Evolutionary conservation across 2,797 vertebrate genomes (phyloP).

Genomic region (Pyrocephalus nanus): DNA sequence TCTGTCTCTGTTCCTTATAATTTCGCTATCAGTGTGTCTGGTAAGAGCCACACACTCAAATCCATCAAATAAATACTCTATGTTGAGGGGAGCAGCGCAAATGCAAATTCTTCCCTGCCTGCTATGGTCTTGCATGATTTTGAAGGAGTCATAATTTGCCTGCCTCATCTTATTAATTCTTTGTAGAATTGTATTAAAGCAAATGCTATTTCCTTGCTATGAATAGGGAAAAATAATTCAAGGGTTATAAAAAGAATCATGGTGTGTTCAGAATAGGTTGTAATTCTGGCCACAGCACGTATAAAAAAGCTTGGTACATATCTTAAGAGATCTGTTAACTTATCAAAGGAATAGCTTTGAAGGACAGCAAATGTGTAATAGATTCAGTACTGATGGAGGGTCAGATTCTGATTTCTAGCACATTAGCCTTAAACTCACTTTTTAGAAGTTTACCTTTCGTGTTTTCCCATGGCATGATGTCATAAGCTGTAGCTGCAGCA

Average conservation of each 20-base stretch:
- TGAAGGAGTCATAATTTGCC: background rate
- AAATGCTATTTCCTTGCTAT: background rate
- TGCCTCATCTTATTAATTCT: background rate
- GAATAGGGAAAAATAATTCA: background rate
- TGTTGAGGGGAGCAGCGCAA: fast-evolving
- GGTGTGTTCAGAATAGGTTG: background rate
- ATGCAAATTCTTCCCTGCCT: background rate
- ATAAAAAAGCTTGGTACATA: background rate
- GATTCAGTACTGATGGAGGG: background rate
- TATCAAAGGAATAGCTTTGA: background rate
- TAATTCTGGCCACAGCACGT: background rate
- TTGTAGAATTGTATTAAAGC: background rate
- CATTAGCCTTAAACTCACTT: background rate
- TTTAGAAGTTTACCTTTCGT: background rate
- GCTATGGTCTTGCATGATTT: background rate
- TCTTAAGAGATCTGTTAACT: background rate
- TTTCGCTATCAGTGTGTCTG: background rate
- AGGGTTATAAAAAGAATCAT: background rate
- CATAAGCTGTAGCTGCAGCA: background rate
- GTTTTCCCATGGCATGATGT: background rate
- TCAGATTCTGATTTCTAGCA: background rate
- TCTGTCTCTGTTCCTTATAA: background rate
- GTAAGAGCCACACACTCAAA: background rate
- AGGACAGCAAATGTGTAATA: background rate
- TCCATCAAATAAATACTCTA: background rate